Base-by-base conservation (phyloP, 2,888 invertebrate species). In the Acleris holmiana region DNA sequence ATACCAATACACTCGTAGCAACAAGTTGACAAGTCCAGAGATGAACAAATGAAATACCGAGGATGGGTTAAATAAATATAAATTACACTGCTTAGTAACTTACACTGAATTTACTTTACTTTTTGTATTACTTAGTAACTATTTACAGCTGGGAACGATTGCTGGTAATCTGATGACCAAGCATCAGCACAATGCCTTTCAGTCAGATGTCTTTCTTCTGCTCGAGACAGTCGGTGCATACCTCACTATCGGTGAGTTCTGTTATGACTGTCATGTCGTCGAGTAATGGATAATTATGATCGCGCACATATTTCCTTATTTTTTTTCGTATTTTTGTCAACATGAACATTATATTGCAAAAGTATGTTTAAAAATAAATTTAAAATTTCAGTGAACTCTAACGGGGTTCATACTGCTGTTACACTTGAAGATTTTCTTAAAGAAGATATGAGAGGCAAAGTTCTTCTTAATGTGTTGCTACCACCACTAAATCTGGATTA, bases 81-180 rank as follows among this genome's bases (percentile, higher is more conserved):
- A n/a, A n/a, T n/a, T n/a, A n/a, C n/a, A n/a, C n/a, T n/a, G n/a
- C n/a, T n/a, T n/a, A n/a, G n/a, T n/a, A n/a, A n/a, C n/a, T n/a
- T n/a, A n/a, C n/a, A n/a, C n/a, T n/a, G n/a, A n/a, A n/a, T n/a
- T n/a, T n/a, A n/a, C n/a, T n/a, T n/a, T n/a, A n/a, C n/a, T n/a
- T n/a, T n/a, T 47, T 18, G 4, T 3, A n/a, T n/a, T n/a, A n/a
- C n/a, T n/a, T n/a, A n/a, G n/a, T n/a, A n/a, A n/a, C n/a, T 25
- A 18, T 48, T 13, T 13, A 68, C 76, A 94, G 94, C 88, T 93
- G 53, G 95, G 94, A 10, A 93, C 94, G 0, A 84, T 95, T 64
- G 95, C 94, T 56, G 96, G 95, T 1, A 96, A 95, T 76, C 75
- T 96, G 35, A 94, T 95, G 91, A 84, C 94, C 53, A 96, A 96